A percentile compares a stretch with the other conserved stretches of the same genome.
These are phyloP conservation scores for Callimorpha dominula DNA, from an alignment of 2,888 invertebrate genomes.

Conservation along the genomic window DNA sequence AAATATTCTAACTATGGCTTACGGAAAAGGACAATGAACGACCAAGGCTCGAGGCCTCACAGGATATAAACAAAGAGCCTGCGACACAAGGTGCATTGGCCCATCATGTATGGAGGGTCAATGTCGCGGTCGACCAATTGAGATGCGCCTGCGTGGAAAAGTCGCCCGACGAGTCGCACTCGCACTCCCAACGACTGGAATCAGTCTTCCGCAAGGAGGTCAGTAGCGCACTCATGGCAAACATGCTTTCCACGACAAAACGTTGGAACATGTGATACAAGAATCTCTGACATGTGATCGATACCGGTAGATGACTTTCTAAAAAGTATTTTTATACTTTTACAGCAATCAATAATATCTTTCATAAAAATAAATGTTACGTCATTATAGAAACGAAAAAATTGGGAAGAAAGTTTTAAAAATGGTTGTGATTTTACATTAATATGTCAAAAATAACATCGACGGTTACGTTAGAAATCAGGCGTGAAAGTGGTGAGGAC, in stretches of 20 bases:
- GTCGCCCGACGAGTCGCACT: conserved; percentile 70
- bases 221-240: conserved; percentile 70
- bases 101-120: conserved; percentile 83
- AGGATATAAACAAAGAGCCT: conserved; percentile 86
- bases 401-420: conserved; percentile 30
- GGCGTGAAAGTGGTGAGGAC: conserved; percentile 76
- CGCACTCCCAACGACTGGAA: conserved; percentile 62
- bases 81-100: conserved; percentile 84
- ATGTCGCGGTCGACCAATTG: conserved; percentile 82
- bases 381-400: conserved; percentile 34
- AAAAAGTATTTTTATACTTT: conserved; percentile 31
- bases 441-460: conserved; percentile 63
- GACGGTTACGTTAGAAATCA: conserved; percentile 72
- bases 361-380: conserved; percentile 38
- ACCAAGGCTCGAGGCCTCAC: conserved; percentile 64
- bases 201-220: conserved; percentile 75
- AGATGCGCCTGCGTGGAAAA: conserved; percentile 77
- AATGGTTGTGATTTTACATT: conserved; percentile 33
- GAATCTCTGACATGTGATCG: conserved; percentile 28
- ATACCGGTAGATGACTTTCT: conserved; percentile 47
- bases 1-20: conserved; percentile 36
- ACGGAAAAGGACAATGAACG: conserved; percentile 62
- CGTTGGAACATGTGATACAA: conserved; percentile 27
- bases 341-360: conserved; percentile 10
- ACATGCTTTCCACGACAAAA: conserved; percentile 48